A percentile compares a stretch with the other conserved stretches of the same genome.
These are phyloP conservation scores for Idris sp. DNA, from an alignment of 1,140 invertebrate genomes.

Conservation along the genomic window DNA sequence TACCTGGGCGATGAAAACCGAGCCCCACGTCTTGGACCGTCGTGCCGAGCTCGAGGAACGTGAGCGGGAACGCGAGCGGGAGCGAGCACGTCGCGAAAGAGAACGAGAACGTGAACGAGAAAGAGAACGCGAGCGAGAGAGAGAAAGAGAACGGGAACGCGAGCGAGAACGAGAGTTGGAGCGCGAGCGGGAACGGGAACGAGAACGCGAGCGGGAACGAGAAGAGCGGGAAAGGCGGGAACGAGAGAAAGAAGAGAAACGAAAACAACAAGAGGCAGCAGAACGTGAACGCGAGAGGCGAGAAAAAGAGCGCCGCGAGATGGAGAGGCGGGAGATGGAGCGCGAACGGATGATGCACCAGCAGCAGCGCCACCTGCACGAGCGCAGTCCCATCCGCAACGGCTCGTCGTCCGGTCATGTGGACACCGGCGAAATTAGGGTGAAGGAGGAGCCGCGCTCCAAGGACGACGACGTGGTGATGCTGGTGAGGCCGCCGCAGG, in stretches of 20 bases:
- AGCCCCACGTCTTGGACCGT: no score
- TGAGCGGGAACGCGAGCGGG: no score
- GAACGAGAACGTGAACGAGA: no score
- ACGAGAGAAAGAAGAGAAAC: conserved; percentile 81
- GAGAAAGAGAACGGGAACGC: no score
- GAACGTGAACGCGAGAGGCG: conserved; percentile 75
- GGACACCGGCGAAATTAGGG: conserved; percentile 78
- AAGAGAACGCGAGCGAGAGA: no score
- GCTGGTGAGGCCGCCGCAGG: conserved; percentile 78
- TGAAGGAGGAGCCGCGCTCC: conserved; percentile 82
- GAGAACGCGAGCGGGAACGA: no score
- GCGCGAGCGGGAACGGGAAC: no score
- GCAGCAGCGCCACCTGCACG: conserved; percentile 77
- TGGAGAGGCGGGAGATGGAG: conserved; percentile 85
- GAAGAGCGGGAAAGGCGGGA: conserved; percentile 79
- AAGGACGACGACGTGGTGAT: conserved; percentile 82
- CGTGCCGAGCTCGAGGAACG: no score
- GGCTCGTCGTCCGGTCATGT: conserved; percentile 78
- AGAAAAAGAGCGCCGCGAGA: conserved; percentile 81
- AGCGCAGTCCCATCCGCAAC: conserved; percentile 85
- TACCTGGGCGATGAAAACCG: no score
- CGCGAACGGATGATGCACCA: conserved; percentile 82
- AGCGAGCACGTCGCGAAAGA: no score
- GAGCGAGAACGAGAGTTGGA: conserved; percentile 72
- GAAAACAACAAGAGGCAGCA: conserved; percentile 80